Base-by-base conservation (phyloP, 2,797 vertebrate genomes). In the Myiotriccus ornatus region DNA sequence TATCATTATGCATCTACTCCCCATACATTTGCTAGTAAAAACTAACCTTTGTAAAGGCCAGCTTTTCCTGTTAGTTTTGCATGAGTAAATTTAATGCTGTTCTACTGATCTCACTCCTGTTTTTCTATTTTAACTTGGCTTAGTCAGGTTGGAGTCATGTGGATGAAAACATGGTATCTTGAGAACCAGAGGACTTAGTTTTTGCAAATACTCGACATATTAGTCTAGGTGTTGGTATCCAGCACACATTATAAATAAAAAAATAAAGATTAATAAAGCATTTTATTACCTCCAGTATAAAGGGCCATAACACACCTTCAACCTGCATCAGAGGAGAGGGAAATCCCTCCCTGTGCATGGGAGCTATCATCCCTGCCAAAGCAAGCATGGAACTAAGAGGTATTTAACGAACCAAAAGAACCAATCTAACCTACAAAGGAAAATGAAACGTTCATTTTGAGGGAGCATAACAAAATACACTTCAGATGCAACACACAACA, bases 1-100 rank as follows among this genome's bases (percentile, higher is more conserved):
- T 62, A 76, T 49, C 27, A 63, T 82, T 91, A 79, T 41, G n/a
- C 37, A 81, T 67, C 57, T 81, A 78, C 22, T 75, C 44, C 56
- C 47, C 57, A 9, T 44, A 44, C 5, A 12, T 63, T 88, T 91
- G 41, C 44, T 73, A 93, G 64, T 77, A 87, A 88, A 95, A 93
- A 16, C 27, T 64, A 92, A 88, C 75, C 53, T 94, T 71, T 85
- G 28, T 30, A 91, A 81, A 95, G 64, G 78, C 57, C 57, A 94
- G 16, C 39, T 70, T 77, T 76, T 78, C 44, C 67, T 84, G 37
- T 46, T 83, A 73, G 27, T 64, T 94, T 90, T 90, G 49, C 62
- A 81, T 57, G 49, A 80, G 30, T 84, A 89, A 90, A 91, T 90
- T 46, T 59, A 93, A 78, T 56, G 44, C 56, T 90, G 46, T 77